Evolutionary conservation across 2,888 invertebrate species (phyloP).

Genomic region (Tachina lurida): DNA sequence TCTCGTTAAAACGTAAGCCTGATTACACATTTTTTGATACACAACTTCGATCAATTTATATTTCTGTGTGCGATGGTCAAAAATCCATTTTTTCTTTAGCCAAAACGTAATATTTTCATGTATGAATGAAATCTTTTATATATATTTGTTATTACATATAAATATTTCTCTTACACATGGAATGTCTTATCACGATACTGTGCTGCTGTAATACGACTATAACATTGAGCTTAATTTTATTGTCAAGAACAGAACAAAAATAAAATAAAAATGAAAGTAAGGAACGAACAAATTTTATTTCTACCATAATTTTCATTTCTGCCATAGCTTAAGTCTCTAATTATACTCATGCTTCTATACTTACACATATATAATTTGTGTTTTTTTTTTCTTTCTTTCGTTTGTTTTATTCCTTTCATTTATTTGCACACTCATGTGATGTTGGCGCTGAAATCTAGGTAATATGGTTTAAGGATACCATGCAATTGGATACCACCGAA

Average conservation of each 20-base stretch:
- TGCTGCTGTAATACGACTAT: neutral
- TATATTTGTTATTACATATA: neutral
- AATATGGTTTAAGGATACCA: constrained; percentile 87
- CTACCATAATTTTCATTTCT: constrained; percentile 21
- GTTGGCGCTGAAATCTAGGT: constrained; percentile 83
- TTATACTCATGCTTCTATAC: constrained; percentile 28
- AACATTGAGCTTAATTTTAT: neutral
- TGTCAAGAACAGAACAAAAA: neutral
- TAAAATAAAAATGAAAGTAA: neutral
- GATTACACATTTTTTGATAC: too few relatives aligned
- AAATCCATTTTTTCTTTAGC: too few relatives aligned
- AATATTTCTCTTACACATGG: neutral
- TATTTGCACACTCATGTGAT: constrained; percentile 47
- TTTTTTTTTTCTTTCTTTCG: neutral
- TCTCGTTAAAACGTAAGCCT: too few relatives aligned
- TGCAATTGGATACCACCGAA: constrained; percentile 87
- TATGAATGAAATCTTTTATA: too few relatives aligned
- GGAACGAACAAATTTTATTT: neutral
- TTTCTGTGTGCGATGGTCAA: too few relatives aligned
- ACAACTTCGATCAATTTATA: too few relatives aligned
- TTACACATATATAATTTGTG: constrained; percentile 17
- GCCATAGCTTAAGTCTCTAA: constrained; percentile 19
- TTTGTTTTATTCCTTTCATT: constrained; percentile 21
- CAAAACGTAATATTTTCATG: too few relatives aligned
- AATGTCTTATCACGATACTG: neutral